Evolutionary conservation across 2,797 vertebrate species (phyloP).

Genomic region (Ispidina lecontei): DNA sequence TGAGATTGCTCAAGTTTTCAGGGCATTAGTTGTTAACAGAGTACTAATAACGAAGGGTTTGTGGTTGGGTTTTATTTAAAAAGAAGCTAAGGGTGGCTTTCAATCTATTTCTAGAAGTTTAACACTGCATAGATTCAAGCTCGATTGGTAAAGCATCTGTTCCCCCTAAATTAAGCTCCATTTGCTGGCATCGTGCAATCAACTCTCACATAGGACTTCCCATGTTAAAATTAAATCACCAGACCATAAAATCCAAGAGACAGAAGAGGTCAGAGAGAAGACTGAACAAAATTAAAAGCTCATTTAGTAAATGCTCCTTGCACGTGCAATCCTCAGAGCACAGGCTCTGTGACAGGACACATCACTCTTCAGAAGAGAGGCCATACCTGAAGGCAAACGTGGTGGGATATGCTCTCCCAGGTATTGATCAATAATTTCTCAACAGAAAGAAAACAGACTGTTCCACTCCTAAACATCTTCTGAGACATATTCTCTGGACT

Average conservation of each 20-base stretch:
- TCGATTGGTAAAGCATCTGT: not conserved
- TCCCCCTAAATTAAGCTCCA: not conserved
- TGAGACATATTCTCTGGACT: not conserved
- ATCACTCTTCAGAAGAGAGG: not conserved
- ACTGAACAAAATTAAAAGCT: not conserved
- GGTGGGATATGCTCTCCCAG: not conserved
- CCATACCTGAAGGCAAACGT: not conserved
- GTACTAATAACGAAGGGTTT: not conserved
- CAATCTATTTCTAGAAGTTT: not conserved
- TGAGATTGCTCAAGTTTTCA: conserved; percentile 2
- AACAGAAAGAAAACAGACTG: not conserved
- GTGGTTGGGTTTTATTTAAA: too few relatives aligned
- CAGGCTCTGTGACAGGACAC: too few relatives aligned
- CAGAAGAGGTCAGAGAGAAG: not conserved
- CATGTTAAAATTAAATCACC: not conserved
- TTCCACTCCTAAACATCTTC: not conserved
- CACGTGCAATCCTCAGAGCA: not conserved
- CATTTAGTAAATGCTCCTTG: not conserved
- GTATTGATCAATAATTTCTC: not conserved
- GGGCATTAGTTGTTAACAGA: not conserved
- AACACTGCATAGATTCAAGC: not conserved
- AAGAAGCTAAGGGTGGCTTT: not conserved
- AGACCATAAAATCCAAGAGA: not conserved
- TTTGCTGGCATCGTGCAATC: not conserved
- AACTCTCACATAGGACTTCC: not conserved